Base-by-base conservation (phyloP, 37 sponge, comb jelly and placozoan species). In the Dysidea cf. avara region DNA sequence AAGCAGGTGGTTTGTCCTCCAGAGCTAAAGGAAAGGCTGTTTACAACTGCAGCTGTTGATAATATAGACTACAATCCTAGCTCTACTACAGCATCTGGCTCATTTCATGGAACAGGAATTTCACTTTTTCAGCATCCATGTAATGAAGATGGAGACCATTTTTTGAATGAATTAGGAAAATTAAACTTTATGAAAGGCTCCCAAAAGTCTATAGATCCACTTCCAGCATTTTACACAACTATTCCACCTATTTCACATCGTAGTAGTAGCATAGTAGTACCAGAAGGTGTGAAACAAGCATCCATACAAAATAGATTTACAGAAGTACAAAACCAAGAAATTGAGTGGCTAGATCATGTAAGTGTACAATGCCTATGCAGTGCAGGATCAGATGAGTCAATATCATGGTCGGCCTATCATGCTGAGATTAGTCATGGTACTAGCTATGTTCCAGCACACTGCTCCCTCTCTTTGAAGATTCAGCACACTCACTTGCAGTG, bases 401-500 rank as follows among this genome's bases (percentile, higher is more conserved):
- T 43, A 66, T 75, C 76, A 12, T 75, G 64, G 66, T 53, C 76
- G 29, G 76, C 76, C 14, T 75, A 75, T 53, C 76, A 75, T 75
- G 64, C 64, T 20, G 63, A 61, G n/a, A n/a, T n/a, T n/a, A n/a
- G n/a, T n/a, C n/a, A n/a, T n/a, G n/a, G n/a, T n/a, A n/a, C n/a
- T n/a, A n/a, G n/a, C n/a, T n/a, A n/a, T n/a, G n/a, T n/a, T n/a
- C n/a, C n/a, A n/a, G n/a, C n/a, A n/a, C n/a, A n/a, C n/a, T n/a
- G n/a, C n/a, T n/a, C n/a, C n/a, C n/a, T n/a, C n/a, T n/a, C n/a
- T n/a, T n/a, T 40, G 64, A 75, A 21, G 76, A 58, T 39, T 36
- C 61, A 24, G 63, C n/a, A 7, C 63, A 60, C 49, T 12, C 49
- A 18, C 28, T 55, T 40, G 63, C n/a, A 74, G 60, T 74, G 75